Conservation (phyloP, 1,140 invertebrate genomes). For the Acromyrmex heyeri region DNA sequence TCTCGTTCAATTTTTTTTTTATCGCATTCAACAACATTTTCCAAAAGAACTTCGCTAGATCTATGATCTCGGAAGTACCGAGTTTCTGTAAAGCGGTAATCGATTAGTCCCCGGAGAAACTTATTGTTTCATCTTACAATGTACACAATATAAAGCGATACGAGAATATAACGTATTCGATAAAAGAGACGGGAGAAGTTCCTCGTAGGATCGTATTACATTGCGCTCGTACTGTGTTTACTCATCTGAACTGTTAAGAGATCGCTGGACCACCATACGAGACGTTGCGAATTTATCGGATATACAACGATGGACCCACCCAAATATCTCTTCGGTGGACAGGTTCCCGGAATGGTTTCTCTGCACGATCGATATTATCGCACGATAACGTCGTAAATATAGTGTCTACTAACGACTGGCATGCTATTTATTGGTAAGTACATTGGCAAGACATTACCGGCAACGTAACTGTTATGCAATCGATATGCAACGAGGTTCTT, state of each 20-base stretch:
- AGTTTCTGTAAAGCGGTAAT: background rate
- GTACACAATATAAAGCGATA: background rate
- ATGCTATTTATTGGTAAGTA: background rate
- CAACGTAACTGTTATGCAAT: constrained; percentile 2
- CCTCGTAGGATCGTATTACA: background rate
- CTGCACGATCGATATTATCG: constrained; percentile 43
- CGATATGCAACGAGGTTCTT: background rate
- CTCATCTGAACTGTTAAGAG: background rate
- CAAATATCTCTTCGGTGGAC: constrained; percentile 27
- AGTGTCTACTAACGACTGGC: background rate
- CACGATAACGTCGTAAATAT: constrained; percentile 43
- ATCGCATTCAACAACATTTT: background rate
- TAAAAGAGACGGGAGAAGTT: background rate
- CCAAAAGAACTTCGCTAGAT: background rate
- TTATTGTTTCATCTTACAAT: constrained; percentile 29
- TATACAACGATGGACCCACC: constrained; percentile 19
- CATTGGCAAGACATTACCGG: constrained; percentile 15
- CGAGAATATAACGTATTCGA: background rate
- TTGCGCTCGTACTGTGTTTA: constrained; percentile 4
- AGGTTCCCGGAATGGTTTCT: background rate
- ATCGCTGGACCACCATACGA: background rate
- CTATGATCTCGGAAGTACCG: background rate
- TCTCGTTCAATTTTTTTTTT: background rate
- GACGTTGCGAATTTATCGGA: constrained; percentile 19
- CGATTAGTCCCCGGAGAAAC: background rate